Conservation (phyloP, 1,140 invertebrate species). For the Magallana ariakensis region DNA sequence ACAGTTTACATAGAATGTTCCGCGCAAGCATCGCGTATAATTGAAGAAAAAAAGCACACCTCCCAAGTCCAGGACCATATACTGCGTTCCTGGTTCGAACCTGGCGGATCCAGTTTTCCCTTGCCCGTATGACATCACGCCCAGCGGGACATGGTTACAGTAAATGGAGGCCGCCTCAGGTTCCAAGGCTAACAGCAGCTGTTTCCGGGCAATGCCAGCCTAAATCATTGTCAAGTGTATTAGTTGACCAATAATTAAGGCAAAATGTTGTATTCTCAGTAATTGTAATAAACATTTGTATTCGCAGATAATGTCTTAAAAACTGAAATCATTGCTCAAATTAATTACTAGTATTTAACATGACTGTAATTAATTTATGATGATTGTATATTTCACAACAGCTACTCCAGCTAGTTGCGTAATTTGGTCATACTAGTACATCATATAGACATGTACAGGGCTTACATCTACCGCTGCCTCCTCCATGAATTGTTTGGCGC, state of each 20-base stretch:
- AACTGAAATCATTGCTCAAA: too few species aligned
- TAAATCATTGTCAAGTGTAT: background rate
- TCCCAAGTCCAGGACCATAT: slow-evolving; percentile 39
- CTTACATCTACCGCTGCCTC: slow-evolving; percentile 70
- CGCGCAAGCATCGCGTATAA: too few species aligned
- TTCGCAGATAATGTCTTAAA: too few species aligned
- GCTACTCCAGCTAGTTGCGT: too few species aligned
- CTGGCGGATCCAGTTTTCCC: background rate
- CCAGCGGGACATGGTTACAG: background rate
- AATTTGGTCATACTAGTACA: too few species aligned
- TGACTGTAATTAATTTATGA: too few species aligned
- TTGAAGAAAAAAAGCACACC: background rate
- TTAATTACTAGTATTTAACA: too few species aligned
- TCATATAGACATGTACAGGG: background rate
- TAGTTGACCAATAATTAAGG: background rate
- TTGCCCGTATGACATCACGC: background rate
- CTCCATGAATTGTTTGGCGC: slow-evolving; percentile 76
- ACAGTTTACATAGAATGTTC: too few species aligned
- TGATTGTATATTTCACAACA: too few species aligned
- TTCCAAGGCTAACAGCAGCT: slow-evolving; percentile 35
- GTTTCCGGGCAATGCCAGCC: slow-evolving; percentile 15
- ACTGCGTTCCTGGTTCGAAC: slow-evolving; percentile 1
- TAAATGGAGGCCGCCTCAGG: slow-evolving; percentile 37
- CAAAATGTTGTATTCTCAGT: too few species aligned
- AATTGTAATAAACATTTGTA: too few species aligned